phyloP scores from a whole-genome alignment of 2,888 invertebrate genomes.

The Julus scandinavius region DNA sequence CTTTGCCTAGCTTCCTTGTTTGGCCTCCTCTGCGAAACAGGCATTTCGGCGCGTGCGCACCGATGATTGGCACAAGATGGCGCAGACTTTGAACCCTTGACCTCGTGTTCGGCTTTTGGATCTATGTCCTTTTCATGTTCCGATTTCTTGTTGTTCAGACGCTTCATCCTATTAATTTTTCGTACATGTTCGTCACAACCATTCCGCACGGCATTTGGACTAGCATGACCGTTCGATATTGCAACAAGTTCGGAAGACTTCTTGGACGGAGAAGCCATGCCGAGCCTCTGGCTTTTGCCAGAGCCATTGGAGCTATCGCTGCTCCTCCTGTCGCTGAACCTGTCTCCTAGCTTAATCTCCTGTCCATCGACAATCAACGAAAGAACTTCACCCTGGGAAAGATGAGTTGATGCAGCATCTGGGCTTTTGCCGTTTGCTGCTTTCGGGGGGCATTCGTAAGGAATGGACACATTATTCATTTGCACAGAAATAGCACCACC shows the following conservation, averaged over 20 bases:
- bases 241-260: background rate
- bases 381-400: background rate
- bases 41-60: background rate
- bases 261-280: background rate
- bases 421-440: background rate
- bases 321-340: background rate
- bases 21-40: background rate
- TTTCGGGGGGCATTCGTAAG: background rate
- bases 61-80: background rate
- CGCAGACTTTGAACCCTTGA: background rate
- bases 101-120: background rate
- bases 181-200: background rate
- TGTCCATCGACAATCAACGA: slow-evolving; percentile 39
- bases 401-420: background rate
- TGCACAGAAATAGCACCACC: background rate
- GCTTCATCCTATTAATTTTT: background rate
- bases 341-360: background rate
- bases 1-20: slow-evolving; percentile 44
- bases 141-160: background rate
- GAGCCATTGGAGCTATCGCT: background rate
- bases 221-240: background rate
- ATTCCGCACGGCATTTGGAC: background rate
- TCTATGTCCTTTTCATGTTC: background rate
- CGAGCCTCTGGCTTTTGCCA: background rate
- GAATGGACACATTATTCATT: background rate